These are phyloP conservation scores for Rhinoraja longicauda DNA, from an alignment of 2,797 vertebrate genomes.

Conservation along the genomic window DNA sequence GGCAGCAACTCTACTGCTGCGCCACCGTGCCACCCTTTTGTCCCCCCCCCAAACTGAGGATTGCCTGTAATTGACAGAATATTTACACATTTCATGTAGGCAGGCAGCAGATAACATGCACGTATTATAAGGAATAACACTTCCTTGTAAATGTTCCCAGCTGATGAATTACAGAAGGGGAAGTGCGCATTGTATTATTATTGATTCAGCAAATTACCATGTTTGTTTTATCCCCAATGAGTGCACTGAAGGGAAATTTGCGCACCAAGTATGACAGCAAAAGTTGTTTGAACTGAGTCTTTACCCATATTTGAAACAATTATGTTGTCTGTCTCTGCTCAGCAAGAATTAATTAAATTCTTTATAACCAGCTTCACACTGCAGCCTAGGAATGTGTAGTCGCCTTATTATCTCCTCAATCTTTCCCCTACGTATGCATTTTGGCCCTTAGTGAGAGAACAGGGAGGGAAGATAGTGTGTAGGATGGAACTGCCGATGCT, in stretches of 20 bases:
- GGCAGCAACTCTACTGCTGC: too few species aligned
- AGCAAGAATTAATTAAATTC: neutral
- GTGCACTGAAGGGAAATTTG: neutral
- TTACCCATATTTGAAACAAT: neutral
- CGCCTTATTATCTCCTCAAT: neutral
- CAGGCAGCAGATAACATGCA: neutral
- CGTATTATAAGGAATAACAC: neutral
- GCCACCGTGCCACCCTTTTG: too few species aligned
- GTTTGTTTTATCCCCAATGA: constrained; percentile 27
- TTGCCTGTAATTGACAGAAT: neutral
- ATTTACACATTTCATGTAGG: neutral
- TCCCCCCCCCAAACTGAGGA: too few species aligned
- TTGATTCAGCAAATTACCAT: constrained; percentile 26
- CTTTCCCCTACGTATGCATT: neutral
- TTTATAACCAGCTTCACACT: constrained; percentile 8
- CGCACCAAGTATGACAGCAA: neutral
- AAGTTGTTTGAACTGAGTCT: constrained; percentile 2
- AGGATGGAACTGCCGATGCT: too few species aligned
- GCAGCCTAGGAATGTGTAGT: neutral
- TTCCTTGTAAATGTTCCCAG: neutral
- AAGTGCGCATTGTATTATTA: neutral
- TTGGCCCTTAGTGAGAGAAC: neutral
- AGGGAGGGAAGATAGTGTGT: neutral
- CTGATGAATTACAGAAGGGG: neutral
- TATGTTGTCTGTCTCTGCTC: constrained; percentile 7